These are phyloP conservation scores for Halocaridina rubra DNA, from an alignment of 2,888 invertebrate species.

Conservation along the genomic window DNA sequence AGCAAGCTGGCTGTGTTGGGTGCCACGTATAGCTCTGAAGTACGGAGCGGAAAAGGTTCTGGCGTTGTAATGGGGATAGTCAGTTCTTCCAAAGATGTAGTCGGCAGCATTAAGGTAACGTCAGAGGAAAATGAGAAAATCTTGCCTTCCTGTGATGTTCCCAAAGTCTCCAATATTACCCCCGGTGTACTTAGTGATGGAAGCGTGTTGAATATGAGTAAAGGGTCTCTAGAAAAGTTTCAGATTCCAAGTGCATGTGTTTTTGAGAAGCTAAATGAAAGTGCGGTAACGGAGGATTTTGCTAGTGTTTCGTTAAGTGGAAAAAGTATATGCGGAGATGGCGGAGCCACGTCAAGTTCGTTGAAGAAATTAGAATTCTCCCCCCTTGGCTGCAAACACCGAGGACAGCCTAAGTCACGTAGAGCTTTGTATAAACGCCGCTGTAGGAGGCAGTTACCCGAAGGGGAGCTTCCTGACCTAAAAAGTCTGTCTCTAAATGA, in stretches of 20 bases:
- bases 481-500: conserved; percentile 37
- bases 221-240: background rate
- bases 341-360: background rate
- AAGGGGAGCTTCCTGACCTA: conserved; percentile 52
- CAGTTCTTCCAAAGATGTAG: background rate
- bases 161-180: background rate
- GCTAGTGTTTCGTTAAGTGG: conserved; percentile 34
- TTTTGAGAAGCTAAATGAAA: conserved; percentile 35
- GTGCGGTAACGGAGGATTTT: conserved; percentile 31
- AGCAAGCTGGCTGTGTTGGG: conserved; percentile 51
- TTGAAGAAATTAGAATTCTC: conserved; percentile 44
- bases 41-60: conserved; percentile 1
- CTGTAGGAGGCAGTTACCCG: conserved; percentile 29
- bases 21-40: conserved; percentile 35
- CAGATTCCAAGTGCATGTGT: conserved; percentile 43
- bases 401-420: conserved; percentile 42
- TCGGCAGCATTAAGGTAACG: background rate
- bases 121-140: background rate
- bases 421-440: conserved; percentile 45
- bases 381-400: conserved; percentile 43
- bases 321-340: background rate
- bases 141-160: background rate
- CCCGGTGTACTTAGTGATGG: conserved; percentile 16
- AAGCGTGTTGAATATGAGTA: conserved; percentile 4
- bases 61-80: background rate